These are phyloP conservation scores for Arctocebus calabarensis DNA, from an alignment of 2,797 vertebrate species.

Conservation along the genomic window DNA sequence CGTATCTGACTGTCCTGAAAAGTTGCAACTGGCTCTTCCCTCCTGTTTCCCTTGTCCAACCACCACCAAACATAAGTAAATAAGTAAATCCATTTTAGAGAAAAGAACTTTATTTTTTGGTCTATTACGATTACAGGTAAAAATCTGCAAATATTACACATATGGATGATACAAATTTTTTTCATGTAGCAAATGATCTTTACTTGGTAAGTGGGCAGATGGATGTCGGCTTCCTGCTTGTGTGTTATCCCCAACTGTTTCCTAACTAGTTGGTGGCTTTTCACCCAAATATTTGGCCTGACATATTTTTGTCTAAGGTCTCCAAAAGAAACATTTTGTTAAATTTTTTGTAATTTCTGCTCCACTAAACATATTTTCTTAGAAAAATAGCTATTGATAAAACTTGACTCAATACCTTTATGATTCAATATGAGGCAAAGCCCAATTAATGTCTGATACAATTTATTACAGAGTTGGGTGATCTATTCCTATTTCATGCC, in stretches of 20 bases:
- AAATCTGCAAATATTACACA: background rate
- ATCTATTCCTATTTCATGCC: background rate
- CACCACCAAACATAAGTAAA: background rate
- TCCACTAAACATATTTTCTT: background rate
- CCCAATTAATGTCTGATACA: background rate
- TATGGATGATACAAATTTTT: background rate
- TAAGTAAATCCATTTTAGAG: background rate
- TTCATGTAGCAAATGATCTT: background rate
- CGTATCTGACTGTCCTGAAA: background rate
- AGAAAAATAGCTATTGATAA: slow-evolving; percentile 25
- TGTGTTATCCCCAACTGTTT: background rate
- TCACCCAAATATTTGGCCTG: background rate
- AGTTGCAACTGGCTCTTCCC: background rate
- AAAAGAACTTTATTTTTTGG: background rate
- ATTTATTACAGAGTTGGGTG: background rate
- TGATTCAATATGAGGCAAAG: background rate
- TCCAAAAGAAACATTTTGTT: slow-evolving; percentile 46
- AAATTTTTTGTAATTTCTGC: slow-evolving; percentile 26
- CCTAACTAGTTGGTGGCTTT: background rate
- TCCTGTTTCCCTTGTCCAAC: background rate
- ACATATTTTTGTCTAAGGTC: slow-evolving; percentile 35
- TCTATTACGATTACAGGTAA: background rate
- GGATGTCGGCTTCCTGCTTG: background rate
- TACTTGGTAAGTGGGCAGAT: background rate
- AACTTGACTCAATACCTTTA: background rate